Conservation (phyloP, 2,888 invertebrate genomes). For the Oscheius sp. region DNA sequence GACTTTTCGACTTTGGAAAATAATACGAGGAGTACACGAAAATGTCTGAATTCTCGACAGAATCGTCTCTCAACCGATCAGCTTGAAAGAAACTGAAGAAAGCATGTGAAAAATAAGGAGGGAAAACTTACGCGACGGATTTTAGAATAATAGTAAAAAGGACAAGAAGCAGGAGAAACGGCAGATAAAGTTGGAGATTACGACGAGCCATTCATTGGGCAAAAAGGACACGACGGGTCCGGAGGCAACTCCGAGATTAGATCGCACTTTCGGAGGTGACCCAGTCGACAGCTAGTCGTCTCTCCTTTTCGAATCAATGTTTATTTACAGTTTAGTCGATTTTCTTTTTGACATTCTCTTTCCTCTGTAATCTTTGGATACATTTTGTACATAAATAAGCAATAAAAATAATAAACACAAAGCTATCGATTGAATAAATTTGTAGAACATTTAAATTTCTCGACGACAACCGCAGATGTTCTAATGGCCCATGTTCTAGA, state of each 20-base stretch:
- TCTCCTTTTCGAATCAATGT: background rate
- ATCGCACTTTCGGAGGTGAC: constrained; percentile 5
- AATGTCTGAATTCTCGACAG: constrained; percentile 11
- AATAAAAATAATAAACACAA: constrained; percentile 3
- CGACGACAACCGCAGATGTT: constrained; percentile 2
- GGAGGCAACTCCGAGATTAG: background rate
- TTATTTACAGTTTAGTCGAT: background rate
- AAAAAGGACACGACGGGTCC: background rate
- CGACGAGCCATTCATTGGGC: constrained; percentile 19
- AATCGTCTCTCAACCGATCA: constrained; percentile 2
- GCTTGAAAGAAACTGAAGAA: constrained; percentile 13
- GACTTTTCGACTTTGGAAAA: constrained; percentile 27
- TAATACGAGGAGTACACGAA: constrained; percentile 32
- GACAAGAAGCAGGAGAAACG: background rate
- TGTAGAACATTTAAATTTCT: constrained; percentile 3
- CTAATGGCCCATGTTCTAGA: background rate
- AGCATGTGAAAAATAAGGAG: background rate
- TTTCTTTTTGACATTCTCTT: background rate
- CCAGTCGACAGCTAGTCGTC: too few relatives aligned
- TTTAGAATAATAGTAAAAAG: background rate
- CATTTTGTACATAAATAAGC: background rate
- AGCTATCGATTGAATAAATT: constrained; percentile 6
- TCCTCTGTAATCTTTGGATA: background rate
- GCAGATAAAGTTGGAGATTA: constrained; percentile 9
- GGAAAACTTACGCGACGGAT: too few relatives aligned